These are phyloP conservation scores for Stenopsyche tienmushanensis DNA, from an alignment of 1,140 invertebrate species.

Conservation along the genomic window DNA sequence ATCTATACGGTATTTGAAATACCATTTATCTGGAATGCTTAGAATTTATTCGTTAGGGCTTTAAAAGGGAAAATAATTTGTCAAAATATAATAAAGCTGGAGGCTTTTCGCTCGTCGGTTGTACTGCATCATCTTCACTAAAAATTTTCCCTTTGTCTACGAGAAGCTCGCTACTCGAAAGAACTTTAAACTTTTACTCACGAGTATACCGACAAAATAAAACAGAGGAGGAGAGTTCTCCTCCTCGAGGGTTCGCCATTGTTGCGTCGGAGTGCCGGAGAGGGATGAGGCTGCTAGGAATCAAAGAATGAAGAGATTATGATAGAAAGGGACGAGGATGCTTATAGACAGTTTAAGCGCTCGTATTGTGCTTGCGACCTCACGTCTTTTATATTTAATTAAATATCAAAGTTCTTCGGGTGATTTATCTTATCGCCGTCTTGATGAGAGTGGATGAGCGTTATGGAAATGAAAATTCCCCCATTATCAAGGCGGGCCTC, in stretches of 20 bases:
- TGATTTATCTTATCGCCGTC: slow-evolving; percentile 33
- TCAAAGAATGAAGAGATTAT: slow-evolving; percentile 39
- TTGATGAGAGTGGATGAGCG: slow-evolving; percentile 17
- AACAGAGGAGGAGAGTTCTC: slow-evolving; percentile 22
- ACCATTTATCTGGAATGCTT: too few species aligned
- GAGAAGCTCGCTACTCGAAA: slow-evolving; percentile 29
- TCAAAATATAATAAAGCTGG: too few species aligned
- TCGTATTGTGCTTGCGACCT: slow-evolving; percentile 19
- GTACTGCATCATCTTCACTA: slow-evolving; percentile 25
- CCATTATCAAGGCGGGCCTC: neutral
- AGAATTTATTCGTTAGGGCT: too few species aligned
- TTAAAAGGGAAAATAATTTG: too few species aligned
- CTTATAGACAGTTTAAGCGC: slow-evolving; percentile 28
- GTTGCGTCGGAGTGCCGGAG: slow-evolving; percentile 10
- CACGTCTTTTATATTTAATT: slow-evolving; percentile 34
- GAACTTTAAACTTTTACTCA: slow-evolving; percentile 40
- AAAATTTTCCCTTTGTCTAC: slow-evolving; percentile 35
- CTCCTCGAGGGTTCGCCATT: slow-evolving; percentile 22
- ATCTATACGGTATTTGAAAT: too few species aligned
- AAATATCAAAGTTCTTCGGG: slow-evolving; percentile 33
- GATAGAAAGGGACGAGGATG: slow-evolving; percentile 27
- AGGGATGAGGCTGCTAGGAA: slow-evolving; percentile 18
- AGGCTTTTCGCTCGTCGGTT: too few species aligned
- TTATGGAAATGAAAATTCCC: neutral
- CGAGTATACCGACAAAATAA: slow-evolving; percentile 38